Evolutionary conservation across 2,113 vertebrate genomes (phyloP).

Genomic region (Phalacrocorax aristotelis): DNA sequence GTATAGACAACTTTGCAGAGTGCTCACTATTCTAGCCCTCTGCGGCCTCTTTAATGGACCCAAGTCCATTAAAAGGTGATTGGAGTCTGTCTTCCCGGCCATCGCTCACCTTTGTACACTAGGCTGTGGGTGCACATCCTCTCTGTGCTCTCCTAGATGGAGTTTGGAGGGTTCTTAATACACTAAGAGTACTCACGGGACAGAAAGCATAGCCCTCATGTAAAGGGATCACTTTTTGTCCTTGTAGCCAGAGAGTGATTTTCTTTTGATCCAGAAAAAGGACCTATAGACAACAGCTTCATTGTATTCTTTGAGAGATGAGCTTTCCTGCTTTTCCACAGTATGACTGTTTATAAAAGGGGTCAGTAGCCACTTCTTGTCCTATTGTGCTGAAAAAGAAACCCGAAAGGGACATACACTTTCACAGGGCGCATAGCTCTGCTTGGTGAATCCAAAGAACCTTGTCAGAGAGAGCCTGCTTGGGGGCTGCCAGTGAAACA

Average conservation of each 20-base stretch:
- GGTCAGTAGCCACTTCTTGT: background rate
- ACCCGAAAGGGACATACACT: background rate
- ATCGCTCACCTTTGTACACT: background rate
- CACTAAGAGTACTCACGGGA: background rate
- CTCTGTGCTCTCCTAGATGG: background rate
- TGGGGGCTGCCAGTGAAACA: background rate
- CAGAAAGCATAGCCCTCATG: background rate
- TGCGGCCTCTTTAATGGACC: accelerated
- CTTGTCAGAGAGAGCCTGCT: accelerated
- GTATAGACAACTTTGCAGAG: background rate
- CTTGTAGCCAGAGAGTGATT: no score
- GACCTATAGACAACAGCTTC: background rate
- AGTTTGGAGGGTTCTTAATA: background rate
- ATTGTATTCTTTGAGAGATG: background rate
- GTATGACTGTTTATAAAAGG: background rate
- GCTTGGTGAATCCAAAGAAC: background rate
- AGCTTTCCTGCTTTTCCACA: background rate
- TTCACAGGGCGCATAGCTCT: background rate
- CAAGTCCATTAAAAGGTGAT: background rate
- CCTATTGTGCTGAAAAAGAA: background rate
- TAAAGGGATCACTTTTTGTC: background rate
- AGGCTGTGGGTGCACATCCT: accelerated
- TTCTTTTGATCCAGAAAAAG: background rate
- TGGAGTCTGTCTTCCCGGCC: background rate
- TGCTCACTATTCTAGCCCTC: background rate